phyloP scores from a whole-genome alignment of 30 jellyfish, hydroid and myxozoan species.

The Pelagia noctiluca region DNA sequence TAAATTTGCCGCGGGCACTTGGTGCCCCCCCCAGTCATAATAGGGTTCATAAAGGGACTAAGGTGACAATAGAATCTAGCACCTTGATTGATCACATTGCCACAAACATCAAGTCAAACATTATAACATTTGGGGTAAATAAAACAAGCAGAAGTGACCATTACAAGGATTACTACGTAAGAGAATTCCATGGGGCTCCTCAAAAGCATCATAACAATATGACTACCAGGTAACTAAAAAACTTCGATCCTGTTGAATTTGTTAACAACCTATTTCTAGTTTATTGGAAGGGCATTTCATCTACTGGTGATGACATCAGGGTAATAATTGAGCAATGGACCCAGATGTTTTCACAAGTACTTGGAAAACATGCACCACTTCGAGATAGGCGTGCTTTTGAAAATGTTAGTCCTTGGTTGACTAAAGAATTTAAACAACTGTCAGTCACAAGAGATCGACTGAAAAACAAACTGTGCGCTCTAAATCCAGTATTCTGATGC shows the following conservation, averaged over 20 bases:
- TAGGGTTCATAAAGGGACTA: slow-evolving; percentile 18
- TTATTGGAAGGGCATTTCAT: slow-evolving; percentile 34
- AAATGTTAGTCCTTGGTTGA: slow-evolving; percentile 37
- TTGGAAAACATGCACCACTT: slow-evolving; percentile 39
- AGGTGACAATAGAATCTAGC: slow-evolving; percentile 6
- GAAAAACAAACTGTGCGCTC: slow-evolving; percentile 13
- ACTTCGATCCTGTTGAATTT: not conserved
- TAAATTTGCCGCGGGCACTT: too few relatives aligned
- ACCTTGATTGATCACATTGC: slow-evolving; percentile 24
- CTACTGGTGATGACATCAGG: not conserved
- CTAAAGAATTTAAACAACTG: slow-evolving; percentile 10
- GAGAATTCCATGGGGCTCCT: slow-evolving; percentile 15
- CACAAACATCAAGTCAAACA: not conserved
- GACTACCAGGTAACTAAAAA: not conserved
- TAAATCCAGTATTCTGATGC: slow-evolving; percentile 22
- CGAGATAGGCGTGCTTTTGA: slow-evolving; percentile 40
- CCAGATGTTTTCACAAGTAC: slow-evolving; percentile 2
- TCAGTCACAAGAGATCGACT: slow-evolving; percentile 13
- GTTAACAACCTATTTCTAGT: not conserved
- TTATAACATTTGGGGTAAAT: slow-evolving; percentile 5
- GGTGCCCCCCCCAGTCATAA: too few relatives aligned
- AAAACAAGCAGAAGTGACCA: slow-evolving; percentile 9
- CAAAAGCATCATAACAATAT: not conserved
- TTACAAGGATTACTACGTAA: not conserved
- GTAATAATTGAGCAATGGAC: slow-evolving; percentile 32